Evolutionary conservation across 2,888 invertebrate genomes (phyloP).

Genomic region (Quadriops clusia): DNA sequence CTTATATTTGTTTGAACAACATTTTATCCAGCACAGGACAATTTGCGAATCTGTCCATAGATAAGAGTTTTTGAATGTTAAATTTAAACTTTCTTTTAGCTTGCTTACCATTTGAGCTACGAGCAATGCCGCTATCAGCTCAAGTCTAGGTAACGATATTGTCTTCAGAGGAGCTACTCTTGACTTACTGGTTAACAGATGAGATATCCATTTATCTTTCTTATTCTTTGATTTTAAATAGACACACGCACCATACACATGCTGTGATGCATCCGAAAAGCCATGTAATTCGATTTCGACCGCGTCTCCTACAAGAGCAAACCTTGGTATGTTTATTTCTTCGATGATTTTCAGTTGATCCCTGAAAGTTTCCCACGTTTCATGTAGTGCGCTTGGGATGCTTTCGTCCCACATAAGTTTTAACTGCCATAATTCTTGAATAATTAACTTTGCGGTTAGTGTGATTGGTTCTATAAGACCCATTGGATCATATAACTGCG

Average conservation of each 20-base stretch:
- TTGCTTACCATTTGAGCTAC: conserved; percentile 6
- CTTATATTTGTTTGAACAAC: conserved; percentile 6
- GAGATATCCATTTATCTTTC: background rate
- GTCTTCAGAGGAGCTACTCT: conserved; percentile 10
- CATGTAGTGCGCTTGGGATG: conserved; percentile 3
- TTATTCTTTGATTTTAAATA: background rate
- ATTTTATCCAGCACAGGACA: conserved; percentile 7
- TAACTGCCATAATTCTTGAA: conserved; percentile 5
- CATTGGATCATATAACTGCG: conserved; percentile 4
- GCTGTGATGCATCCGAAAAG: background rate
- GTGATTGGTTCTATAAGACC: conserved; percentile 5
- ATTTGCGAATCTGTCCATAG: conserved; percentile 9
- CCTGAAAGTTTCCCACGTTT: background rate
- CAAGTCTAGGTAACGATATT: conserved; percentile 8
- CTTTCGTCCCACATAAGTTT: conserved; percentile 4
- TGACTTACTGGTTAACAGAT: conserved; percentile 5
- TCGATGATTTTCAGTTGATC: background rate
- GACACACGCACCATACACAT: background rate
- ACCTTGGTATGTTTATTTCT: conserved; percentile 1
- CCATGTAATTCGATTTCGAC: background rate
- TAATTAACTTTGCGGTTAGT: conserved; percentile 5
- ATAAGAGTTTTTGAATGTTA: conserved; percentile 4
- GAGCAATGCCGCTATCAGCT: conserved; percentile 9
- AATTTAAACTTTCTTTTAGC: conserved; percentile 1
- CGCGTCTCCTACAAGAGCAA: background rate